phyloP scores from a whole-genome alignment of 2,888 invertebrate species.

The Priocnemis perturbator region DNA sequence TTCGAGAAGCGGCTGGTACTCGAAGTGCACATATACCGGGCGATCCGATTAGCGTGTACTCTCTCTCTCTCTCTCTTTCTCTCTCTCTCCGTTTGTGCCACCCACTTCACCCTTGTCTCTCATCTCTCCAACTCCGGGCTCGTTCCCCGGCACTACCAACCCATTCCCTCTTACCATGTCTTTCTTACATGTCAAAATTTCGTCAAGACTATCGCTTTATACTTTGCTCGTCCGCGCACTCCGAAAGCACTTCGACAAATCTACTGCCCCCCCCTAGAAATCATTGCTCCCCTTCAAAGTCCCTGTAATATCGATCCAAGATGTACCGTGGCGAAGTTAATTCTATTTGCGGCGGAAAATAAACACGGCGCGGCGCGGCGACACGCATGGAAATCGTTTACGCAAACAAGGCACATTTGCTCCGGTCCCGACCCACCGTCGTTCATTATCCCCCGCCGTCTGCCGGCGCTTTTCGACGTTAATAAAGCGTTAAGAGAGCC shows the following conservation, averaged over 20 bases:
- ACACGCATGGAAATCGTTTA: slow-evolving; percentile 23
- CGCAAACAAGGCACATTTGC: slow-evolving; percentile 8
- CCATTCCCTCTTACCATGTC: background rate
- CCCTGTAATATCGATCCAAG: background rate
- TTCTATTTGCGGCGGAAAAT: slow-evolving; percentile 24
- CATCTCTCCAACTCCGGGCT: background rate
- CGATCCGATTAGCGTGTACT: slow-evolving; percentile 47
- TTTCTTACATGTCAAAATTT: background rate
- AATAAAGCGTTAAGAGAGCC: too few species aligned
- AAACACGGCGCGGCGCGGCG: slow-evolving; percentile 3
- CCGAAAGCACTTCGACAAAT: background rate
- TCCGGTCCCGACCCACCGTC: background rate
- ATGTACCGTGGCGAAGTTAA: slow-evolving; percentile 18
- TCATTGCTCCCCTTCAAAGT: background rate
- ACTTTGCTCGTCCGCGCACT: background rate
- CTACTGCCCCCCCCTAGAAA: background rate
- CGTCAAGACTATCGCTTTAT: background rate
- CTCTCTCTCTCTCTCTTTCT: slow-evolving; percentile 8
- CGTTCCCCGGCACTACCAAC: too few species aligned
- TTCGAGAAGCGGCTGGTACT: slow-evolving; percentile 40
- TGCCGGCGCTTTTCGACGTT: background rate
- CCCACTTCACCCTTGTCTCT: background rate
- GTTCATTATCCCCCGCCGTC: background rate
- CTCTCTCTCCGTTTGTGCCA: too few species aligned
- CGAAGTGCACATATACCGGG: slow-evolving; percentile 36